Evolutionary conservation across 2,888 invertebrate genomes (phyloP).

Genomic region (Ferdinandea cuprea): DNA sequence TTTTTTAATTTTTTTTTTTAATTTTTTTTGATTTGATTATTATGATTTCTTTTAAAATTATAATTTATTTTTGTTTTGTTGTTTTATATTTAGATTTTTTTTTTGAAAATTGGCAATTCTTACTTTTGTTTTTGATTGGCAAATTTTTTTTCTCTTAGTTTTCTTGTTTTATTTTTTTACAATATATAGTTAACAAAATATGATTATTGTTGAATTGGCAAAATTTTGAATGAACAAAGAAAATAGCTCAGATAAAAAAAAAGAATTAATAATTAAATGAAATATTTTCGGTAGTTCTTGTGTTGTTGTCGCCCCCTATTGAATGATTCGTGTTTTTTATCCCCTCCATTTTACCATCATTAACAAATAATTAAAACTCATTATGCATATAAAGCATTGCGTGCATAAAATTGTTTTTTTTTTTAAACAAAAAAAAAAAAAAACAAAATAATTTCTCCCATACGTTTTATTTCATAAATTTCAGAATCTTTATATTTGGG

Average conservation of each 20-base stretch:
- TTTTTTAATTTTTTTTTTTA: slow-evolving; percentile 14
- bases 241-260: not conserved
- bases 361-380: slow-evolving; percentile 51
- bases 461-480: slow-evolving; percentile 58
- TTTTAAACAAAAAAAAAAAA: slow-evolving; percentile 1
- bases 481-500: slow-evolving; percentile 3
- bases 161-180: slow-evolving; percentile 29
- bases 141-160: slow-evolving; percentile 14
- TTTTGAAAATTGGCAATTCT: slow-evolving; percentile 16
- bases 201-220: slow-evolving; percentile 73
- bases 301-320: slow-evolving; percentile 78
- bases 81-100: slow-evolving; percentile 46
- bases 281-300: slow-evolving; percentile 77
- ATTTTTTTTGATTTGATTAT: not conserved
- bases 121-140: slow-evolving; percentile 45
- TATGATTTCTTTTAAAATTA: slow-evolving; percentile 17
- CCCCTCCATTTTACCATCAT: slow-evolving; percentile 50
- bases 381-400: slow-evolving; percentile 64
- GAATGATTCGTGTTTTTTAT: slow-evolving; percentile 76
- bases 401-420: slow-evolving; percentile 39
- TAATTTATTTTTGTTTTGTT: slow-evolving; percentile 48
- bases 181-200: slow-evolving; percentile 68
- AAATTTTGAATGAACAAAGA: slow-evolving; percentile 30
- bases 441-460: slow-evolving; percentile 17
- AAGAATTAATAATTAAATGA: slow-evolving; percentile 59